A percentile compares a stretch with the other conserved stretches of the same genome.
phyloP scores from a whole-genome alignment of 1,140 invertebrate species.

The Leptinotarsa undecemlineata region DNA sequence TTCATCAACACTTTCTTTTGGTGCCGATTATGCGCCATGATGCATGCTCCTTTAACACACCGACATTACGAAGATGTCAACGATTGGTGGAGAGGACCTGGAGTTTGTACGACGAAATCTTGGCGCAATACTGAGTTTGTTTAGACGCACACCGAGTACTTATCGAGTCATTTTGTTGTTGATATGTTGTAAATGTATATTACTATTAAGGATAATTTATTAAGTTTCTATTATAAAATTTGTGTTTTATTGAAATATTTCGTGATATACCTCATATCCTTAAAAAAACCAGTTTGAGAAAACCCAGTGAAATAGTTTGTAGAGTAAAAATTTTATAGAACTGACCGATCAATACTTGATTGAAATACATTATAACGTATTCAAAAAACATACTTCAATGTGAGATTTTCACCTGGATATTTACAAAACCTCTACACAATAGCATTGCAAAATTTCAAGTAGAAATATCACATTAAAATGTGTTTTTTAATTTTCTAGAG shows the following conservation, averaged over 20 bases:
- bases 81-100: conserved; percentile 82
- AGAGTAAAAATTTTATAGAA: too few species aligned
- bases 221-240: conserved; percentile 27
- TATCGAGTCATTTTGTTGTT: conserved; percentile 23
- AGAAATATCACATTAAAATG: too few species aligned
- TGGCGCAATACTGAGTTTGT: conserved; percentile 63
- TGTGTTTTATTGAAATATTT: conserved; percentile 1
- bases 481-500: too few species aligned
- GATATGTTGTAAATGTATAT: conserved; percentile 27
- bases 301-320: too few species aligned
- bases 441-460: too few species aligned
- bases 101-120: conserved; percentile 69
- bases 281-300: too few species aligned
- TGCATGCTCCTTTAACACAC: conserved; percentile 71
- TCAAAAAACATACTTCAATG: too few species aligned
- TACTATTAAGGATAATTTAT: conserved; percentile 26
- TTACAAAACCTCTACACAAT: too few species aligned
- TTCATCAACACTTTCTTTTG: conserved; percentile 85
- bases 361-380: too few species aligned
- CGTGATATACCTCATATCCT: too few species aligned
- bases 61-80: conserved; percentile 81
- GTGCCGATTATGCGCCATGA: conserved; percentile 90
- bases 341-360: too few species aligned
- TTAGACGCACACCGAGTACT: conserved; percentile 28
- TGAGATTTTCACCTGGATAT: too few species aligned